Base-by-base conservation (phyloP, 1,140 invertebrate genomes). In the Trachelipus rathkii region DNA sequence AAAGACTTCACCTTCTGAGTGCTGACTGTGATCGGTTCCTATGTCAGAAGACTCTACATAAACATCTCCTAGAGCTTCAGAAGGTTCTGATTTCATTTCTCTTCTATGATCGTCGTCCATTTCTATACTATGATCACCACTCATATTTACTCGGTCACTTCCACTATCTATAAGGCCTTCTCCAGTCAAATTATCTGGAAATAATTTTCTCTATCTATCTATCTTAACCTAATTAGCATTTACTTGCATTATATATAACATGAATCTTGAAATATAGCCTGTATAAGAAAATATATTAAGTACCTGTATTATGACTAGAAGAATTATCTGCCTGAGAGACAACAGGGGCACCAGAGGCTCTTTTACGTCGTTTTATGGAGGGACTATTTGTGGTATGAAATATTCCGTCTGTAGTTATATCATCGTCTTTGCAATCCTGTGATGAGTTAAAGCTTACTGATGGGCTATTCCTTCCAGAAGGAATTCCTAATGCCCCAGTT, bases 341-440 rank as follows among this genome's bases (percentile, higher is more conserved):
- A 77, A 75, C 78, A 74, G 78, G 75, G 45, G 75, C 75, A 74
- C 72, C 73, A 43, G 71, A 60, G 11, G 50, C 53, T 70, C 78
- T 74, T 76, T 79, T 79, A 68, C 78, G 71, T 77, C 78, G 73
- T 50, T 79, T 79, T 19, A 44, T 60, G 10, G 78, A 75, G 10
- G 78, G 78, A 21, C 74, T 76, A 11, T 79, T 75, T 19, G 73
- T 50, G 11, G 73, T 50, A 45, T 77, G 78, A 67, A 74, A 79
- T 45, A 74, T 69, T 66, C 77, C 77, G 10, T 79, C 78, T 33
- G 45, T 72, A 45, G 70, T 67, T 23, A 79, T 71, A 11, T 79
- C 78, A 10, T 79, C 78, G 45, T 79, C 78, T 74, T 79, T 79
- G 21, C 74, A 76, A 15, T 75, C 75, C 71, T 79, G 78, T 50